Evolutionary conservation across 2,113 vertebrate species (phyloP).

Genomic region (Sinocyclocheilus maitianheensis): DNA sequence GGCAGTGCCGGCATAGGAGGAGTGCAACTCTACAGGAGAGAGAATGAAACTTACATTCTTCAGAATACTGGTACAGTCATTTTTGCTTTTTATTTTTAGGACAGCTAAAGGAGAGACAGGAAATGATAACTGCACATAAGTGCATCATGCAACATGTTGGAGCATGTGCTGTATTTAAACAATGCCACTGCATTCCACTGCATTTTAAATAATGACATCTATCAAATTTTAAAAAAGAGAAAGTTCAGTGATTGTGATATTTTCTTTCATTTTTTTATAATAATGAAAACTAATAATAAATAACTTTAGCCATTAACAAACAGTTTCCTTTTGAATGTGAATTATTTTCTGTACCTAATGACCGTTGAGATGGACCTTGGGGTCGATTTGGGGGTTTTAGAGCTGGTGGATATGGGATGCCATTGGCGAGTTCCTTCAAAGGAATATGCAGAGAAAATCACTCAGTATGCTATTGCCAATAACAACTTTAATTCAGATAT

Average conservation of each 20-base stretch:
- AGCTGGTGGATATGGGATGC: slow-evolving; percentile 77
- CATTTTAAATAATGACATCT: neutral
- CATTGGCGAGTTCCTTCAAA: slow-evolving; percentile 67
- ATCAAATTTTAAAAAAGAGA: no score
- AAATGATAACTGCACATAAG: neutral
- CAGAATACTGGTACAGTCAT: neutral
- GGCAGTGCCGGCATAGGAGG: slow-evolving; percentile 55
- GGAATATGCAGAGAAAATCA: slow-evolving; percentile 3
- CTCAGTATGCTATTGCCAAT: neutral
- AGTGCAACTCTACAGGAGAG: slow-evolving; percentile 44
- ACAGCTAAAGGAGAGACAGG: neutral
- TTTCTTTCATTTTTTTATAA: no score
- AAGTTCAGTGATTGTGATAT: no score
- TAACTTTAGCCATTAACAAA: neutral
- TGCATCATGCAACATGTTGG: neutral
- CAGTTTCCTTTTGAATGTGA: neutral
- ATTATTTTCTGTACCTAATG: slow-evolving; percentile 60
- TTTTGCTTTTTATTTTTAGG: neutral
- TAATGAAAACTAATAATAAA: no score
- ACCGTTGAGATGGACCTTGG: slow-evolving; percentile 39
- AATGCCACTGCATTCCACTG: neutral
- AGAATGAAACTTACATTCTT: neutral
- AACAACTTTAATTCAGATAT: neutral
- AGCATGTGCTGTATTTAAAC: neutral
- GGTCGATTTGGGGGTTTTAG: slow-evolving; percentile 76